Evolutionary conservation across 2,797 vertebrate species (phyloP), one percentile per base, ranked within the genome.

Genomic region (Falco naumanni): DNA sequence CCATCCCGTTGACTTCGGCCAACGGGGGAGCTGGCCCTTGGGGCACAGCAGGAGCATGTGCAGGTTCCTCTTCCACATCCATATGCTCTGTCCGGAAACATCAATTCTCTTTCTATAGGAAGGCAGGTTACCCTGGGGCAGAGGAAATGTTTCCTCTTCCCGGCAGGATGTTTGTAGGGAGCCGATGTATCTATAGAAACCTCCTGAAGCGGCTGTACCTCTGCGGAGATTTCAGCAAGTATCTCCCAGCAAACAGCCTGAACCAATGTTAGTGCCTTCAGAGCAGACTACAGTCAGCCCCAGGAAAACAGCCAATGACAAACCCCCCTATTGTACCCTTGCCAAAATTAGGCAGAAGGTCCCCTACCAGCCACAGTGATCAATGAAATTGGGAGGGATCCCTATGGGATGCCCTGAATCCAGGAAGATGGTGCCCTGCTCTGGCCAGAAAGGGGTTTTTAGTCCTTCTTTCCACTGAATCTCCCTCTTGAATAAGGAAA

Each of bases 111-210:
- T 97, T 94, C 96, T 96, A 96, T 97, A 96, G 95, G 96, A 97
- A 97, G 69, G 51, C n/a, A 81, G 95, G 94, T 97, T 96, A 97
- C 95, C 94, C 94, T 92, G 92, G 82, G 95, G 92, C 96, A 97
- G 90, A 85, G 82, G 95, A 97, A 97, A 95, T 91, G 81, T 80
- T 97, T 96, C 94, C 97, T 95, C 85, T 95, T 94, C 83, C 95
- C 1, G 24, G 87, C 96, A 94, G 95, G 95, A 96, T 97, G 95
- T 96, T 96, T 96, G 92, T 72, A 78, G 66, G 11, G 59, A 87
- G 72, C 54, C 70, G 34, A 87, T 72, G 93, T 89, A 93, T 94
- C 95, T 69, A 97, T 72, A 93, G 95, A 94, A 96, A 91, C 45
- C 31, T 72, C 87, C 82, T 3, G 4, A 37, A 0, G 15, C 0